Percentiles rank a stretch among this genome's conserved stretches.
Conservation (phyloP, 2,113 vertebrate species). For the Sterna hirundo region DNA sequence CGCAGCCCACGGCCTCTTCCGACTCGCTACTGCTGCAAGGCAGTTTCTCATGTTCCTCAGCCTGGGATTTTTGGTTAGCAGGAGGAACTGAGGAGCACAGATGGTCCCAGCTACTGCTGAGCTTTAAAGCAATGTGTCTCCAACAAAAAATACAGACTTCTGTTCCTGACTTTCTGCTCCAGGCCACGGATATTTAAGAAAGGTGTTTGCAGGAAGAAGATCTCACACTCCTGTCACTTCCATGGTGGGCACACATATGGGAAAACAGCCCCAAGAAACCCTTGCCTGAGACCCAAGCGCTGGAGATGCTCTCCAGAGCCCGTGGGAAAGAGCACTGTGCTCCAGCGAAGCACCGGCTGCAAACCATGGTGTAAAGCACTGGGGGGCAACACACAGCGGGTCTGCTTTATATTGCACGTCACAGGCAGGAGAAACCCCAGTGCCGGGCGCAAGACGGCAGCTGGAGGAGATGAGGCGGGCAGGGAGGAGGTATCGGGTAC, state of each 20-base stretch:
- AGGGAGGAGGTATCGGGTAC: neutral
- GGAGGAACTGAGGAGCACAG: neutral
- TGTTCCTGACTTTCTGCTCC: neutral
- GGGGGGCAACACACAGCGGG: neutral
- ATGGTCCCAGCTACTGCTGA: neutral
- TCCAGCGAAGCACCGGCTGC: neutral
- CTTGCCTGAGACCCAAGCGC: neutral
- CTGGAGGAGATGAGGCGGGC: neutral
- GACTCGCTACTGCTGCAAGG: neutral
- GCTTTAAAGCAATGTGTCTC: neutral
- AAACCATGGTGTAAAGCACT: neutral
- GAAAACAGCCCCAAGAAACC: neutral
- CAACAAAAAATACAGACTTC: neutral
- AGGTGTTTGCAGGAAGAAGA: neutral
- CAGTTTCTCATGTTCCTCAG: neutral
- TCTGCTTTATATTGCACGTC: neutral
- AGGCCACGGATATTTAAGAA: neutral
- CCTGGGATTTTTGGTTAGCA: neutral
- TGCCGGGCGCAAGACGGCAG: fast-evolving
- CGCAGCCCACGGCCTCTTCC: neutral
- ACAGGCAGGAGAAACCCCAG: neutral
- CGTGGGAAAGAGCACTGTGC: fast-evolving
- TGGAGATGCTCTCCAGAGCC: neutral
- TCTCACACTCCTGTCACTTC: neutral
- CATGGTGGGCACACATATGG: neutral